Evolutionary conservation across 2,113 vertebrate species (phyloP).

Genomic region (Saccopteryx leptura): DNA sequence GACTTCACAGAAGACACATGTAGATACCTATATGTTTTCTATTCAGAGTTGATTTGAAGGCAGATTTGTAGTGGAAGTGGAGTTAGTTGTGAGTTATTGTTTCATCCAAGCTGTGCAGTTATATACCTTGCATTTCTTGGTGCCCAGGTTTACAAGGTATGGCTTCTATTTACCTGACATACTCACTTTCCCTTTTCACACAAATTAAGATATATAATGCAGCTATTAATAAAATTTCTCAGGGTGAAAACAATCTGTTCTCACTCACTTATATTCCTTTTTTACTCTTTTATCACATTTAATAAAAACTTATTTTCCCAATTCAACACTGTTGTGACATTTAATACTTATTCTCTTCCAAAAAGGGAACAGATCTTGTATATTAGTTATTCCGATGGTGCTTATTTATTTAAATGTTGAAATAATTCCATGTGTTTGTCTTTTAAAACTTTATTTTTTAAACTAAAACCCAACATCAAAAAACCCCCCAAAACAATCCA

Average conservation of each 20-base stretch:
- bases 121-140: background rate
- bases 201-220: constrained; percentile 47
- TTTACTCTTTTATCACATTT: constrained; percentile 43
- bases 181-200: constrained; percentile 21
- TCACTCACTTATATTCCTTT: background rate
- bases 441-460: background rate
- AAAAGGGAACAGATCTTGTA: background rate
- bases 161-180: background rate
- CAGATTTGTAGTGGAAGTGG: background rate
- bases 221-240: constrained; percentile 29
- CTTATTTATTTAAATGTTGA: constrained; percentile 9
- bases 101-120: background rate
- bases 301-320: constrained; percentile 35
- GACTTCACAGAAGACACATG: background rate
- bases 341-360: background rate
- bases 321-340: background rate
- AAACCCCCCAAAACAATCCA: too few species aligned
- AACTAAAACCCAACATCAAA: too few species aligned
- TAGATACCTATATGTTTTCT: background rate
- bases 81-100: background rate
- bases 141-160: background rate
- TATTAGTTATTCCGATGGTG: background rate
- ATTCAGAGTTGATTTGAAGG: background rate
- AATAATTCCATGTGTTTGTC: background rate
- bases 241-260: background rate